Evolutionary conservation across 1,140 invertebrate species (phyloP).

Genomic region (Apocrypta bakeri): DNA sequence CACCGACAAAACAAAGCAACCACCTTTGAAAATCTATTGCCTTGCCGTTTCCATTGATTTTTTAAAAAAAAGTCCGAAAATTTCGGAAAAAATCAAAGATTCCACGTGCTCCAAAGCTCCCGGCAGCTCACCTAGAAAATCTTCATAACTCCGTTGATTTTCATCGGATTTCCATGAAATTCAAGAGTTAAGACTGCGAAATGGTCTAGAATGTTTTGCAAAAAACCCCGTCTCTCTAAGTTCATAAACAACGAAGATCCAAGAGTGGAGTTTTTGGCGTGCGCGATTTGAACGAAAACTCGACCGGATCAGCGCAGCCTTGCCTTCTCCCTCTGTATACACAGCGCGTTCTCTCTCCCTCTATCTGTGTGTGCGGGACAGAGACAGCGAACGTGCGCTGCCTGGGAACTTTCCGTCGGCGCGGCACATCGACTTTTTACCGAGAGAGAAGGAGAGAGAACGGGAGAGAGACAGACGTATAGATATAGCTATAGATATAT

Average conservation of each 20-base stretch:
- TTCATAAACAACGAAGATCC: constrained; percentile 57
- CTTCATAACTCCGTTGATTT: constrained; percentile 42
- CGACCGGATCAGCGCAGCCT: constrained; percentile 61
- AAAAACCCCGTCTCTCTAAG: constrained; percentile 57
- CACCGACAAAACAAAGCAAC: neutral
- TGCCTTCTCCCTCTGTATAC: constrained; percentile 30
- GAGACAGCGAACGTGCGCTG: constrained; percentile 35
- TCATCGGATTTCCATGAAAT: constrained; percentile 53
- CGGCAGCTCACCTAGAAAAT: constrained; percentile 39
- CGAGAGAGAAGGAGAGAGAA: constrained; percentile 16
- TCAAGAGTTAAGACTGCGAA: constrained; percentile 65
- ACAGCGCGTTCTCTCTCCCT: neutral
- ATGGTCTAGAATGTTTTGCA: constrained; percentile 59
- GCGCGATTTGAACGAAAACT: constrained; percentile 55
- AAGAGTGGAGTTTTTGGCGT: constrained; percentile 58
- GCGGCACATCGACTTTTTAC: constrained; percentile 49
- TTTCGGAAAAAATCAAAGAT: neutral
- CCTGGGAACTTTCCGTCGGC: constrained; percentile 69
- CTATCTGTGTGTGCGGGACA: neutral
- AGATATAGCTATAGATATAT: no score
- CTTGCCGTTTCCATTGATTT: neutral
- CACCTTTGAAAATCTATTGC: neutral
- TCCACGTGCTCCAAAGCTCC: neutral
- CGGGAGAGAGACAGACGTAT: constrained; percentile 14
- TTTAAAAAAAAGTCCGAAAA: neutral